Conservation (phyloP, 1,140 invertebrate genomes). For the Ctenoplectra terminalis region DNA sequence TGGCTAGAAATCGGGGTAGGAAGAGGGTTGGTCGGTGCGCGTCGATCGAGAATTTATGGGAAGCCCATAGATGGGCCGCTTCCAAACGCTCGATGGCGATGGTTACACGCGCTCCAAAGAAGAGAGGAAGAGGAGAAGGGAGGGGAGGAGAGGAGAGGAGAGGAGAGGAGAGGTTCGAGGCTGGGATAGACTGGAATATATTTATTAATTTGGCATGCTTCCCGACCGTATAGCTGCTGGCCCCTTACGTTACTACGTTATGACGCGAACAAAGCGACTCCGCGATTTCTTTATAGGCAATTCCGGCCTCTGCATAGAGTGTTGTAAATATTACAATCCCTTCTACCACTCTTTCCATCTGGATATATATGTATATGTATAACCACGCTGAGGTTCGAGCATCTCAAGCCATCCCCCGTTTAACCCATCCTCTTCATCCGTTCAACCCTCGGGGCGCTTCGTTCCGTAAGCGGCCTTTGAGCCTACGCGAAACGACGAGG, state of each 20-base stretch:
- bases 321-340: constrained; percentile 77
- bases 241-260: constrained; percentile 80
- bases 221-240: constrained; percentile 76
- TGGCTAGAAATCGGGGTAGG: constrained; percentile 15
- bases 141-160: background rate
- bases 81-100: constrained; percentile 32
- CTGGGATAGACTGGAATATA: constrained; percentile 79
- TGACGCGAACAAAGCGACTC: constrained; percentile 82
- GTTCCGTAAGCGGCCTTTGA: constrained; percentile 39
- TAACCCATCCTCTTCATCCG: constrained; percentile 35
- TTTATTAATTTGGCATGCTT: constrained; percentile 83
- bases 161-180: constrained; percentile 34
- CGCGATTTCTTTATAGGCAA: constrained; percentile 83
- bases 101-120: constrained; percentile 4
- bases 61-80: constrained; percentile 46
- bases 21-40: background rate
- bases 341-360: background rate
- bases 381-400: background rate
- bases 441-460: constrained; percentile 31
- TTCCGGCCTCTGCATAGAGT: constrained; percentile 77
- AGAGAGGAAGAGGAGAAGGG: background rate
- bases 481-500: background rate
- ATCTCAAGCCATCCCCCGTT: constrained; percentile 44
- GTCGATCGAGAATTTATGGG: constrained; percentile 76
- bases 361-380: background rate